Percentiles rank a stretch among this genome's conserved stretches.
Conservation (phyloP, 2,888 invertebrate genomes). For the Adelognathus sp. region DNA sequence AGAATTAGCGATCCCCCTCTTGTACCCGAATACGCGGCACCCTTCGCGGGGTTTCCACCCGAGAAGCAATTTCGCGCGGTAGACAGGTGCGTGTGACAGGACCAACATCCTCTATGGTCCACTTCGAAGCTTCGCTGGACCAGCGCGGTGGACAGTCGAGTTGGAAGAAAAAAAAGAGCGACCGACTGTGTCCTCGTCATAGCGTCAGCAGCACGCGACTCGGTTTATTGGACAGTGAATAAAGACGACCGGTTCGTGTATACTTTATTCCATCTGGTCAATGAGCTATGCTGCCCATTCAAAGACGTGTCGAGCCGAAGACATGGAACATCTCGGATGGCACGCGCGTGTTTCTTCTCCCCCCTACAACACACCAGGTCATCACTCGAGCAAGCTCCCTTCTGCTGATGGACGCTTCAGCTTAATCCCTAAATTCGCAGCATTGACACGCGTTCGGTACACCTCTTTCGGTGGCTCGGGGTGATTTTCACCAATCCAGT, state of each 20-base stretch:
- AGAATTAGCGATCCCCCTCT: constrained; percentile 9
- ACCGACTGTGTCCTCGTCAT: not conserved
- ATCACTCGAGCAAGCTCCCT: constrained; percentile 13
- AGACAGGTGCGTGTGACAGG: constrained; percentile 32
- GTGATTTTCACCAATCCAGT: constrained; percentile 64
- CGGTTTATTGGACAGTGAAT: constrained; percentile 42
- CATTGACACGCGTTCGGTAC: constrained; percentile 64
- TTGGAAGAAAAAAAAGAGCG: not conserved
- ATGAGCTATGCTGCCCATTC: constrained; percentile 71
- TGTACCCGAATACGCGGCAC: not conserved
- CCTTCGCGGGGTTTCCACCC: constrained; percentile 7
- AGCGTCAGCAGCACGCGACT: constrained; percentile 37
- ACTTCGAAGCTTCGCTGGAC: constrained; percentile 28
- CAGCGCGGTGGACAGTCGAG: constrained; percentile 1
- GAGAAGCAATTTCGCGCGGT: not conserved
- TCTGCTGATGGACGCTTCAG: constrained; percentile 6
- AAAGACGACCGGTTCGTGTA: constrained; percentile 73
- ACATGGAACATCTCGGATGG: constrained; percentile 34
- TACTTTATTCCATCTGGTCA: constrained; percentile 68
- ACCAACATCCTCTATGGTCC: constrained; percentile 2
- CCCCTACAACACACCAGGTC: constrained; percentile 50
- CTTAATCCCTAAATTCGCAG: constrained; percentile 73
- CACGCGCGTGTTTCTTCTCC: constrained; percentile 34
- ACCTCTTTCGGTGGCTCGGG: constrained; percentile 43
- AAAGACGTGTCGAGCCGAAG: constrained; percentile 56